A percentile compares a stretch with the other conserved stretches of the same genome.
Evolutionary conservation across 2,888 invertebrate species (phyloP).

Genomic region (Acleris holmiana): DNA sequence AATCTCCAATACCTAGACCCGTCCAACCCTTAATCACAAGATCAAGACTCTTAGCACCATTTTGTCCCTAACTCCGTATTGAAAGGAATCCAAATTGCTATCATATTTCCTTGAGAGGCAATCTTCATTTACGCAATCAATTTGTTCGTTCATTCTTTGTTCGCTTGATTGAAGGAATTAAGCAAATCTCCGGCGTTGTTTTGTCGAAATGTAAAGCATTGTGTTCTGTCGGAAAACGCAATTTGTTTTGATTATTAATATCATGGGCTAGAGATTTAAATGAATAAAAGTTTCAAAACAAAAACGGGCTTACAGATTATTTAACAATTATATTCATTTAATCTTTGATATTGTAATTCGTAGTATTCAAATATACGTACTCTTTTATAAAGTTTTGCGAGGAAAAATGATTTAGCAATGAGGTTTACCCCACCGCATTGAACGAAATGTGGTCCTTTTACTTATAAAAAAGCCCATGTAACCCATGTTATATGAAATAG

Average conservation of each 20-base stretch:
- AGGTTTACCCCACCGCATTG: no score
- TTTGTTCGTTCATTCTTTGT: constrained; percentile 30
- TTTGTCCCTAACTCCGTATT: constrained; percentile 34
- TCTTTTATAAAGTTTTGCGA: no score
- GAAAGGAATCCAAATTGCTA: constrained; percentile 33
- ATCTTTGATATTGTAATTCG: no score
- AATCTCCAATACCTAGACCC: constrained; percentile 10
- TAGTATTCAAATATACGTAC: no score
- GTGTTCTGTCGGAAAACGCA: constrained; percentile 14
- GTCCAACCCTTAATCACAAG: constrained; percentile 34
- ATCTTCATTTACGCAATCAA: constrained; percentile 34
- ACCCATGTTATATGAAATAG: no score
- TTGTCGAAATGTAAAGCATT: constrained; percentile 19
- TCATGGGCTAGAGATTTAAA: not conserved
- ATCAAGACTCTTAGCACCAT: constrained; percentile 37
- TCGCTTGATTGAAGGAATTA: constrained; percentile 31
- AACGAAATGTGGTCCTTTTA: no score
- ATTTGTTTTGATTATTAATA: not conserved
- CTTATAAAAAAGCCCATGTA: no score
- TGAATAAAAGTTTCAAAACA: not conserved
- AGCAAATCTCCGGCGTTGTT: constrained; percentile 21
- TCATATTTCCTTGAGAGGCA: constrained; percentile 37
- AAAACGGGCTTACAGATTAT: no score
- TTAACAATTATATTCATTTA: no score
- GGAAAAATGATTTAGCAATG: no score